Base-by-base conservation (phyloP, 2,113 vertebrate species). In the Perca schrenkii region DNA sequence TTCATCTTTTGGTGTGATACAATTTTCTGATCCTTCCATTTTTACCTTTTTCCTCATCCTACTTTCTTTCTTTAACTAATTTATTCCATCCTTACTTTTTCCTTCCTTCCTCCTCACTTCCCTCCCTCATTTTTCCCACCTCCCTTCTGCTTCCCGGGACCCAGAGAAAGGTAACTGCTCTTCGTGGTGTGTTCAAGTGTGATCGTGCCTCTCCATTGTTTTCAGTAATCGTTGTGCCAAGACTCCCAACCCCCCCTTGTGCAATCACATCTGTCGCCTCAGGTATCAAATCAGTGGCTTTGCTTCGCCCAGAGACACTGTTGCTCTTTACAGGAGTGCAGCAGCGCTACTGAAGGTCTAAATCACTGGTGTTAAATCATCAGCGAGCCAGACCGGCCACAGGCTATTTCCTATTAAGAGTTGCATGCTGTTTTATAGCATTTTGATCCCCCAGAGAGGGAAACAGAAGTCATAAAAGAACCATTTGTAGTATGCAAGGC, bases 91-190 rank as follows among this genome's bases (percentile, higher is more conserved):
- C 43, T 13, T 36, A 28, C 52, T 74, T n/a, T 73, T 60, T 73
- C 43, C 14, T 16, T 64, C 66, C 50, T 17, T 8, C 6, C 6
- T 74, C 43, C 13, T 60, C 25, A 4, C 58, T 63, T 57, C 61
- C 67, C 34, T 62, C 54, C 22, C 16, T 43, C 8, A 16, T 68
- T 70, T 57, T n/a, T 28, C 36, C 19, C 50, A 2, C 25, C n/a
- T 58, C 46, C 66, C 77, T 17, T 53, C 62, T 88, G 90, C 87
- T 87, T 84, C 73, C 84, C 4, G 74, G 93, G 87, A 92, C 60
- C 77, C 91, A 94, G 94, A 92, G 94, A 94, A 94, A 94, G 94
- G 94, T 94, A 94, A 93, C 79, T 61, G 56, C n/a, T 71, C 47
- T 67, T 56, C 10, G 53, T 73, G 53, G 15, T 61, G 61, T 83